These are phyloP conservation scores for Aldrovandia affinis DNA, from an alignment of 2,797 vertebrate species.

Conservation along the genomic window DNA sequence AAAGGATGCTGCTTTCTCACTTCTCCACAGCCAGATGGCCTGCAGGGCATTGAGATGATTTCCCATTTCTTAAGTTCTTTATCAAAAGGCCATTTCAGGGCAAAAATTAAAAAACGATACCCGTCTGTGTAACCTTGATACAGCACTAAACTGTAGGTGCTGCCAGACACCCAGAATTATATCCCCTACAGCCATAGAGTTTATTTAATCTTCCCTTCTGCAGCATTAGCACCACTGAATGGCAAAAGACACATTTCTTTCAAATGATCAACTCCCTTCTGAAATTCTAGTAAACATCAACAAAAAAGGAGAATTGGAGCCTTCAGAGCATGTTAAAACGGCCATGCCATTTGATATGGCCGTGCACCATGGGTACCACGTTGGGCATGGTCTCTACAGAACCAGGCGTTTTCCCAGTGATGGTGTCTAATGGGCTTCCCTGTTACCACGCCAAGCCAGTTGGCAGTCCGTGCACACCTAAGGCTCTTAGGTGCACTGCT, in stretches of 20 bases:
- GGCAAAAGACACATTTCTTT: not conserved
- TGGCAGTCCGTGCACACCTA: conserved; percentile 6
- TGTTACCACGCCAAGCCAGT: conserved; percentile 25
- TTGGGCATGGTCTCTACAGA: not conserved
- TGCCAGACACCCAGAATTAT: not conserved
- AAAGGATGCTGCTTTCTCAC: not conserved
- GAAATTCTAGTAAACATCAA: not conserved
- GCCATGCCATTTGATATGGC: conserved; percentile 33
- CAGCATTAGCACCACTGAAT: not conserved
- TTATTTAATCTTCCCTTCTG: not conserved
- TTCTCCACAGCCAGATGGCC: conserved; percentile 5
- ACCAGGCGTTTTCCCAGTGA: not conserved
- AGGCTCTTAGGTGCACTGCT: conserved; percentile 19
- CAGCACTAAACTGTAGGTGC: not conserved
- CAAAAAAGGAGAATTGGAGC: not conserved
- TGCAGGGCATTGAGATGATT: not conserved
- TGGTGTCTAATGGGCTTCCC: conserved; percentile 31
- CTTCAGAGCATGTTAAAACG: not conserved
- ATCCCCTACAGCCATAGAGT: not conserved
- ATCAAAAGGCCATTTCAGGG: not conserved
- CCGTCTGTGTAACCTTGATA: no score
- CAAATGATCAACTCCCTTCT: not conserved
- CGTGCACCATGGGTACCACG: conserved; percentile 49
- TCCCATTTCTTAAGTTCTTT: conserved; percentile 3
- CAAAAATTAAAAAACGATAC: not conserved